Evolutionary conservation across 2,113 vertebrate species (phyloP), one percentile per base, ranked within the genome.

Genomic region (Elephantulus edwardii): DNA sequence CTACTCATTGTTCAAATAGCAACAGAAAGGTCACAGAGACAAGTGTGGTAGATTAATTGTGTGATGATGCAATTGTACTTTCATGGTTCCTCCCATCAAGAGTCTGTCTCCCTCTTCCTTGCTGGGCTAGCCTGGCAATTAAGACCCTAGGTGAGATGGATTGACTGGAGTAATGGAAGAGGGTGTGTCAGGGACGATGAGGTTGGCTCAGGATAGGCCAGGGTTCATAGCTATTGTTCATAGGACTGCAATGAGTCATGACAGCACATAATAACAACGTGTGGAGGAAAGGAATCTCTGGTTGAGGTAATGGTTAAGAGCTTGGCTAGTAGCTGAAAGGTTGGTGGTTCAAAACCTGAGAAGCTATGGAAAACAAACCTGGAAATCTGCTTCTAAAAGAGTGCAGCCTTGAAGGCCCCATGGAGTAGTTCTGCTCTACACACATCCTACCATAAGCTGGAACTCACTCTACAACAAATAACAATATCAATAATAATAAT

Each of bases 11-110:
- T 68, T 66, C 66, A 33, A 58, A 42, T 64, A 10, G 64, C 62
- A 72, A 52, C n/a, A 35, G 40, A 68, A 9, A 0, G 1, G 33
- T 11, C 19, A 22, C 62, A n/a, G n/a, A n/a, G n/a, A n/a, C 13
- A 68, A 8, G 33, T 17, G 0, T 30, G 26, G 50, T 24, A 17
- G n/a, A 5, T 2, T 1, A 28, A 48, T n/a, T 26, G 8, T 1
- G 5, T 1, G 44, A 30, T 46, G 6, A n/a, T 42, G 54, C 28
- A 5, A 40, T n/a, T 42, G 2, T 9, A 6, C n/a, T 33, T 6
- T 30, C 14, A 6, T 8, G 38, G 44, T 9, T 46, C 44, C 28
- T 44, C 62, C 33, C 56, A 62, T 6, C 19, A 3, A 74, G 16
- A 35, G 4, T 54, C 24, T 28, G 28, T 30, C 74, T 30, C 0